Evolutionary conservation across 2,797 vertebrate species (phyloP), one percentile per base, ranked within the genome.

Genomic region (Gymnopithys bicolor): DNA sequence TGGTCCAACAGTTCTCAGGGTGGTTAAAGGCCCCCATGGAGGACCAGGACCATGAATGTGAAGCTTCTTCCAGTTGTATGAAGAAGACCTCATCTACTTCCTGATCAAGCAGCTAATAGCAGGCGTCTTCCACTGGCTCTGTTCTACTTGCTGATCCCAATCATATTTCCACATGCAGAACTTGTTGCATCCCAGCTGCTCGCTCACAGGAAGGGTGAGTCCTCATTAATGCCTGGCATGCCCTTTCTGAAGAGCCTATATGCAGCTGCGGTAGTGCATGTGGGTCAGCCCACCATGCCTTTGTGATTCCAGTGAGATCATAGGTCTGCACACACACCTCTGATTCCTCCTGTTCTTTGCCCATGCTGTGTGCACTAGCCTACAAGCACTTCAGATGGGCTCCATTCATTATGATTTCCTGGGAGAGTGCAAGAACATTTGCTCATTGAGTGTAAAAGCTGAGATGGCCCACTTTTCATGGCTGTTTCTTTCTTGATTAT

Each of bases 181-280:
- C 30, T 27, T 25, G 19, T 23, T 22, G 33, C 25, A 39, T 13
- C 33, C 21, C 60, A 62, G 22, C 28, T 46, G 28, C 52, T 86
- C 1, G 0, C 22, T 60, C 19, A 35, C 0, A 0, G 25, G 59
- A 84, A 43, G 8, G 16, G 4, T 13, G 22, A 56, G 17, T 69
- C 19, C 27, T 30, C 14, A 5, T 53, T 58, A 58, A 14, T 37
- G 32, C 27, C 63, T 48, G 30, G 19, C 45, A 41, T 59, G 17
- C 3, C 27, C 32, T 75, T 80, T 27, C 51, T 64, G 25, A 59
- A 53, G 17, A 64, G 19, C 27, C 32, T 48, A 6, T 23, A 48
- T 48, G 9, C 10, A 43, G 14, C 39, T 19, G 19, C 48, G 51
- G 51, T 27, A 80, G 45, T 39, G 30, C 23, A 56, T 0, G 0